phyloP scores from a whole-genome alignment of 1,140 invertebrate genomes.

The Dinoponera quadriceps region DNA sequence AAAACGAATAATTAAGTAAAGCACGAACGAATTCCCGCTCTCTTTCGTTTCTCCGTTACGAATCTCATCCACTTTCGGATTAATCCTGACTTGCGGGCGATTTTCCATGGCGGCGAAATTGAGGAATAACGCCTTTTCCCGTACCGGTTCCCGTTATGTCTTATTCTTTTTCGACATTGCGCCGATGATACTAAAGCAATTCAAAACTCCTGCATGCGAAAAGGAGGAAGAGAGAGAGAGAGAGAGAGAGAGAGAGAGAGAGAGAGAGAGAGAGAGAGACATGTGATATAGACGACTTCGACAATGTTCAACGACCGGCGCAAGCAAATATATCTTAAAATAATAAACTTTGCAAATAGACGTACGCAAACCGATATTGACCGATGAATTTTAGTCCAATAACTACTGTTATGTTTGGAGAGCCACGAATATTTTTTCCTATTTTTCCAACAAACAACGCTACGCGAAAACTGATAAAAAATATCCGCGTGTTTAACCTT shows the following conservation, averaged over 20 bases:
- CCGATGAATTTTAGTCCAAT: slow-evolving; percentile 35
- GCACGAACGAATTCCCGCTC: background rate
- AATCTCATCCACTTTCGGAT: background rate
- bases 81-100: background rate
- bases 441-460: slow-evolving; percentile 46
- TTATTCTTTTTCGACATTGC: background rate
- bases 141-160: background rate
- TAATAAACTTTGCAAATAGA: slow-evolving; percentile 49
- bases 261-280: background rate
- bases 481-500: slow-evolving; percentile 13
- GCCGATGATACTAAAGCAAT: no score
- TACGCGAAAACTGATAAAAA: slow-evolving; percentile 40
- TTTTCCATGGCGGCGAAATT: slow-evolving; percentile 3
- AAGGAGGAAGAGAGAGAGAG: background rate
- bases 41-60: slow-evolving; percentile 12
- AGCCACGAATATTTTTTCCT: slow-evolving; percentile 25
- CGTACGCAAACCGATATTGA: slow-evolving; percentile 13
- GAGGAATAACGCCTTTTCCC: background rate
- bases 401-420: slow-evolving; percentile 40
- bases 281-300: background rate
- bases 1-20: background rate
- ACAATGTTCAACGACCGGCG: slow-evolving; percentile 4
- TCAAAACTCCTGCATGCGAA: no score
- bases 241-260: background rate
- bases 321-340: slow-evolving; percentile 49